Conservation (phyloP, 2,888 invertebrate genomes). For the Epirrita christyi region DNA sequence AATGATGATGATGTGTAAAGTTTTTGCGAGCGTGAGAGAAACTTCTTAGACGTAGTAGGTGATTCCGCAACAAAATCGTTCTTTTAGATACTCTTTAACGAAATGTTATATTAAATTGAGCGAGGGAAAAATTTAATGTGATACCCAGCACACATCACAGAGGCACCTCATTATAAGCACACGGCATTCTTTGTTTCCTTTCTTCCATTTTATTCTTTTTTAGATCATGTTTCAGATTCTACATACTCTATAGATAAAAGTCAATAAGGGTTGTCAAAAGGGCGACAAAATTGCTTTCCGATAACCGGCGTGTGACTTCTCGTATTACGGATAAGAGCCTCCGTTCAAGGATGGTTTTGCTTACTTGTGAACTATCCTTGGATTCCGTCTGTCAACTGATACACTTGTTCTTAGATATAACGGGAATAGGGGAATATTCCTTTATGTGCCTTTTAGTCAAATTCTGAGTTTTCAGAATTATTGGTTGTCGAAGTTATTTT, state of each 20-base stretch:
- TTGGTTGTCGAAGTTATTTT: too few relatives aligned
- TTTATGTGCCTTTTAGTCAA: too few relatives aligned
- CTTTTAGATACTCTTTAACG: too few relatives aligned
- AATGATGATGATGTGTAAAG: too few relatives aligned
- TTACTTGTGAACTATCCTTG: conserved; percentile 1
- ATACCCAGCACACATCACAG: background rate
- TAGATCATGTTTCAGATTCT: background rate
- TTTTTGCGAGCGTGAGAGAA: too few relatives aligned
- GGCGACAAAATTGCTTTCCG: conserved; percentile 31
- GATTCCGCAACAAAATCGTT: too few relatives aligned
- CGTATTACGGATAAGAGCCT: conserved; percentile 17
- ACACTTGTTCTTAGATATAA: background rate
- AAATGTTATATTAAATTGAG: too few relatives aligned
- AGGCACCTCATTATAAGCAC: conserved; percentile 6
- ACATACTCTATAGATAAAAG: conserved; percentile 21
- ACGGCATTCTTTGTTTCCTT: conserved; percentile 4
- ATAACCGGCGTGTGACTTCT: conserved; percentile 21
- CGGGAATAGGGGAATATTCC: too few relatives aligned
- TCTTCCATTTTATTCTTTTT: conserved; percentile 8
- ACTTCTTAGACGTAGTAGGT: too few relatives aligned
- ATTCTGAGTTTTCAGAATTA: too few relatives aligned
- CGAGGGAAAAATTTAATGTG: too few relatives aligned
- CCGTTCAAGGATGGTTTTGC: background rate
- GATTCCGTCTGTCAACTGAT: conserved; percentile 9
- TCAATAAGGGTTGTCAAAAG: conserved; percentile 22